A percentile compares a stretch with the other conserved stretches of the same genome.
phyloP scores from a whole-genome alignment of 2,797 vertebrate genomes.

The Sphenopsis melanotis region DNA sequence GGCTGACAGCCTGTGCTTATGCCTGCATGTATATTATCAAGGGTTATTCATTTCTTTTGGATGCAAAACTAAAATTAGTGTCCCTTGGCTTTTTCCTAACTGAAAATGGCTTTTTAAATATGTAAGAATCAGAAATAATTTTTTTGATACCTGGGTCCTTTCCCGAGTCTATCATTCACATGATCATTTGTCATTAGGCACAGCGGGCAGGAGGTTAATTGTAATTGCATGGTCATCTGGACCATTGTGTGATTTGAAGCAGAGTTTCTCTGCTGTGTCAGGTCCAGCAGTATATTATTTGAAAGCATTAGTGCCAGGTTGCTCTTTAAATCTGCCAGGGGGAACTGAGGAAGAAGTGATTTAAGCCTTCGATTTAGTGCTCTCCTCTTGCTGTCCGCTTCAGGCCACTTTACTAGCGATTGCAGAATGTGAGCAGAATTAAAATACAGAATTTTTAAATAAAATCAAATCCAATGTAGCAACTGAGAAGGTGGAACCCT shows the following conservation, averaged over 20 bases:
- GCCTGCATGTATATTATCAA: neutral
- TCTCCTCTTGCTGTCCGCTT: slow-evolving; percentile 60
- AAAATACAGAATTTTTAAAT: slow-evolving; percentile 41
- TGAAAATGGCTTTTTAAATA: slow-evolving; percentile 48
- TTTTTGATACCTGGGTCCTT: slow-evolving; percentile 9
- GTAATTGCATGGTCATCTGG: slow-evolving; percentile 73
- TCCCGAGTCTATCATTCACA: slow-evolving; percentile 26
- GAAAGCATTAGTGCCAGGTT: slow-evolving; percentile 59
- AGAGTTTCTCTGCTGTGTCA: slow-evolving; percentile 63
- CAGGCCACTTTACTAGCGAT: slow-evolving; percentile 57
- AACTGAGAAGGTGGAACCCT: neutral
- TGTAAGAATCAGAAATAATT: slow-evolving; percentile 13
- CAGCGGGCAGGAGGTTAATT: slow-evolving; percentile 73
- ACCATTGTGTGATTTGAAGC: slow-evolving; percentile 69
- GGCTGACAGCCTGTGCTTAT: neutral
- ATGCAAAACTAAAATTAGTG: slow-evolving; percentile 9
- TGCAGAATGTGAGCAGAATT: slow-evolving; percentile 66
- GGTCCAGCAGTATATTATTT: slow-evolving; percentile 72
- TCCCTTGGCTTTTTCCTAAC: slow-evolving; percentile 1
- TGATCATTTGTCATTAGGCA: slow-evolving; percentile 67
- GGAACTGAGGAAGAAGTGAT: slow-evolving; percentile 70
- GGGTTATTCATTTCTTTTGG: slow-evolving; percentile 15
- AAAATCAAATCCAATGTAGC: slow-evolving; percentile 2
- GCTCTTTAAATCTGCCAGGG: slow-evolving; percentile 72
- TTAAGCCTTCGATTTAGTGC: slow-evolving; percentile 70